phyloP scores from a whole-genome alignment of 2,797 vertebrate species.

The Chrosomus eos region DNA sequence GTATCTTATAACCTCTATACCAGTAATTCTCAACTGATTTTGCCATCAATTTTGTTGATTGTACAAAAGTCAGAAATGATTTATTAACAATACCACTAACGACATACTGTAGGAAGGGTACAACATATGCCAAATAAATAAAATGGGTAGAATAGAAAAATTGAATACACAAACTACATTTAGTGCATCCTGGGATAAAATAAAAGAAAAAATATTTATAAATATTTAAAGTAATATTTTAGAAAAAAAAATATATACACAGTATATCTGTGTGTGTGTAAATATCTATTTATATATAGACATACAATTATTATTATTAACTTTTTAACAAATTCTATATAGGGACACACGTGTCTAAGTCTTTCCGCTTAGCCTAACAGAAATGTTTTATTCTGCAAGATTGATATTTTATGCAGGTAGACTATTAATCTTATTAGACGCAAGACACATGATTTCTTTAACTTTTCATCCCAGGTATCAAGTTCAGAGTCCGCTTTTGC shows the following conservation, averaged over 20 bases:
- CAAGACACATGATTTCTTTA: constrained; percentile 2
- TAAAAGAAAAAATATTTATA: no score
- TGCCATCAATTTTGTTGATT: not conserved
- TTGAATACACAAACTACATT: not conserved
- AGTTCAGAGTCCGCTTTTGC: not conserved
- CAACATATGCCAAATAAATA: not conserved
- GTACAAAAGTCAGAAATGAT: not conserved
- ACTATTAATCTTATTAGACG: constrained; percentile 1
- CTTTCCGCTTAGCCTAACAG: not conserved
- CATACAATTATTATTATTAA: no score
- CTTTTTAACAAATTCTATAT: not conserved
- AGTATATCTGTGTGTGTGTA: no score
- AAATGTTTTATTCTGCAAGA: constrained; percentile 6
- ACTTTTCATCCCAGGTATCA: not conserved
- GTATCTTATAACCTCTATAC: not conserved
- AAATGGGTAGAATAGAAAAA: not conserved
- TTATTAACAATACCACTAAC: not conserved
- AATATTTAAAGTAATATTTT: no score
- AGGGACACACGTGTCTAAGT: not conserved
- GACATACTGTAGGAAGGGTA: not conserved
- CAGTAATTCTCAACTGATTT: not conserved
- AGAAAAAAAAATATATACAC: no score
- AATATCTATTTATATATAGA: no score
- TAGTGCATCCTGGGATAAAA: not conserved
- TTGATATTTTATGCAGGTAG: not conserved